These are phyloP conservation scores for Poeciliopsis prolifica DNA, from an alignment of 2,113 vertebrate genomes.

Conservation along the genomic window DNA sequence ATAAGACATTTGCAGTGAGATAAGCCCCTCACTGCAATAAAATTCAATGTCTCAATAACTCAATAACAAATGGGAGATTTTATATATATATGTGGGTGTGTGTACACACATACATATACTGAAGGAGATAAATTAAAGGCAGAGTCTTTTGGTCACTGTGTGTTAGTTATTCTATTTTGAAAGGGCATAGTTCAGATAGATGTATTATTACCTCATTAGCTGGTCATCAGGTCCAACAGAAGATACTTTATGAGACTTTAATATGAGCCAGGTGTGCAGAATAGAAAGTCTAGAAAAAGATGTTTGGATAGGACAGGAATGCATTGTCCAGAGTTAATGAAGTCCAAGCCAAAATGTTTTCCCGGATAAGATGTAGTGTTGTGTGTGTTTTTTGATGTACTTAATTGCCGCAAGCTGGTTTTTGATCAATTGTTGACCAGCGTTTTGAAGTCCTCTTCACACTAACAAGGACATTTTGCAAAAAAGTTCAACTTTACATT, in stretches of 20 bases:
- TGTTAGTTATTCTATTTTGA: background rate
- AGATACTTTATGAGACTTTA: background rate
- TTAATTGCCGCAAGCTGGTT: too few relatives aligned
- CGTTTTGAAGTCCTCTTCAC: background rate
- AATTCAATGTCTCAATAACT: too few relatives aligned
- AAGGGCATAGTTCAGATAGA: background rate
- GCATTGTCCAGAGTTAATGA: too few relatives aligned
- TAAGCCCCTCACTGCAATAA: background rate
- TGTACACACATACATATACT: too few relatives aligned
- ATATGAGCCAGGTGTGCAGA: constrained; percentile 4
- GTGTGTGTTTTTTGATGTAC: background rate
- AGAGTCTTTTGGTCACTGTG: background rate
- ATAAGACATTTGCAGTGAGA: background rate
- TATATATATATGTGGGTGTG: too few relatives aligned
- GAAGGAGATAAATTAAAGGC: background rate
- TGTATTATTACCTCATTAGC: constrained; percentile 5
- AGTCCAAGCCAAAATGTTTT: background rate
- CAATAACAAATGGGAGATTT: too few relatives aligned
- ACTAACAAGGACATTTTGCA: background rate
- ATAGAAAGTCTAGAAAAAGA: background rate
- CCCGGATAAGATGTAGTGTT: background rate
- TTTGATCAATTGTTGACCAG: too few relatives aligned
- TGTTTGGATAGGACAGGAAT: background rate
- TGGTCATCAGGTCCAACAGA: constrained; percentile 1
- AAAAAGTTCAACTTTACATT: background rate